Base-by-base conservation (phyloP, 2,888 invertebrate species). In the Hydraecia micacea region DNA sequence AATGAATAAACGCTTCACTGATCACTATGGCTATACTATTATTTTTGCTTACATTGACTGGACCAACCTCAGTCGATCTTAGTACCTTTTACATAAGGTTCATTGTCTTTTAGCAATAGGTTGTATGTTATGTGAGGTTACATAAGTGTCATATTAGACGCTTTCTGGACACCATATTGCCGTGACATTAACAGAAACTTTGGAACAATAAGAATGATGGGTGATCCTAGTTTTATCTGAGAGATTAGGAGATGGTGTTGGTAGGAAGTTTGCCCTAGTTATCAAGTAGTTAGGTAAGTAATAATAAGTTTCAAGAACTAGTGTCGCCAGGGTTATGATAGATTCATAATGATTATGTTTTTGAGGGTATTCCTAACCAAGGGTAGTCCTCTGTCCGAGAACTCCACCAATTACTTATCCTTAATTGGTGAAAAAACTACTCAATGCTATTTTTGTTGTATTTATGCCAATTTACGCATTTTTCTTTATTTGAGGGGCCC, bases 151-250 rank as follows among this genome's bases (percentile, higher is more conserved):
- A 80, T 75, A 81, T 85, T 74, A 83, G 67, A 58, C 80, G 79
- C 79, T 89, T 82, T 80, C 79, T 87, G 67, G 82, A 74, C 78
- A 80, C 79, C 79, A 83, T 86, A 81, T 86, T 77, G 68, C 32
- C 18, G n/a, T 69, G 63, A 80, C 68, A 77, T 76, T 65, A 82
- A 39, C 42, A 62, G 42, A 49, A 76, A 74, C 75, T 86, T 84
- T 52, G 73, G 36, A 55, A 77, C 60, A 71, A 71, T 49, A 79
- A 58, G 32, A 76, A 52, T 76, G 49, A 68, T 58, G 46, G 28
- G 28, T 42, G 63, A 65, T 42, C 21, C 7, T 32, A 32, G 49
- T 49, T 69, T 69, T 49, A 32, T 77, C 21, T 9, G 28, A 62
- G n/a, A 11, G 39, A n/a, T 36, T 6, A 21, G 4, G 60, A 49